phyloP scores from a whole-genome alignment of 1,140 invertebrate species.

The Magallana angulata region DNA sequence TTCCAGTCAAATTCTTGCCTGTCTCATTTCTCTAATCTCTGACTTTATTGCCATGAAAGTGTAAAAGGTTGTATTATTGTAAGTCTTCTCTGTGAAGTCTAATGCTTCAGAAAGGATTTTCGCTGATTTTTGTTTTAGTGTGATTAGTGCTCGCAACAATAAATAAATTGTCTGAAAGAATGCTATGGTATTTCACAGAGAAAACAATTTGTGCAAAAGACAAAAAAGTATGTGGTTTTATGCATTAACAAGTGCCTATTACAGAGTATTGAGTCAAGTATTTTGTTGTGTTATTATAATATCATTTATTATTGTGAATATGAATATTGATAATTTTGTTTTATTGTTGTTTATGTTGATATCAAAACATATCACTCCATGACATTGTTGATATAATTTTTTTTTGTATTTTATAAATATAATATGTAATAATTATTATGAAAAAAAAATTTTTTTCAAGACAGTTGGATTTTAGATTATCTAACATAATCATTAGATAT shows the following conservation, averaged over 20 bases:
- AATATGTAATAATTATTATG: not conserved
- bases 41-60: slow-evolving; percentile 21
- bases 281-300: not conserved
- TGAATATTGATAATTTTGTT: not conserved
- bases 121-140: not conserved
- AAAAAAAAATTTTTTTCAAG: not conserved
- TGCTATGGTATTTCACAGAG: too few relatives aligned
- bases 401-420: slow-evolving; percentile 1
- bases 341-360: slow-evolving; percentile 34
- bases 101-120: not conserved
- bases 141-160: not conserved
- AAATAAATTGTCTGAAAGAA: not conserved
- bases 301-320: not conserved
- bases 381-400: slow-evolving; percentile 10
- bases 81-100: not conserved
- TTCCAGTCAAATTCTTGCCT: slow-evolving; percentile 34
- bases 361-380: slow-evolving; percentile 36
- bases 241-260: slow-evolving; percentile 18
- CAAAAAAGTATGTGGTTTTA: not conserved
- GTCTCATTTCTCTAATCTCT: not conserved
- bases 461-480: not conserved
- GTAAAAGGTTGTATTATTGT: not conserved
- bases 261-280: slow-evolving; percentile 17
- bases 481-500: not conserved
- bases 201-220: not conserved